Percentiles rank a stretch among this genome's conserved stretches.
These are phyloP conservation scores for Scaeva pyrastri DNA, from an alignment of 2,888 invertebrate genomes.

Conservation along the genomic window DNA sequence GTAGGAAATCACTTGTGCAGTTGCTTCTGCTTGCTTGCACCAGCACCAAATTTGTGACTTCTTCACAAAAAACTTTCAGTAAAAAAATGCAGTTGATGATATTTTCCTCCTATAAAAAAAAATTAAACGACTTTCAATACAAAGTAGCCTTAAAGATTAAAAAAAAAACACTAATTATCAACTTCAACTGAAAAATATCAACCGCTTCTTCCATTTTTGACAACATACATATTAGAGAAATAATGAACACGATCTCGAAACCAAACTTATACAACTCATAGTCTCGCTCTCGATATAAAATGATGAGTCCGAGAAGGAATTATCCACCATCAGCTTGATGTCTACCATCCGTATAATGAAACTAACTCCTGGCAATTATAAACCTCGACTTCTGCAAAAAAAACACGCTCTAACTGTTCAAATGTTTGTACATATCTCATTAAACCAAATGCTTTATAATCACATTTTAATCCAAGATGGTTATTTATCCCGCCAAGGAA, in stretches of 20 bases:
- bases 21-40: too few species aligned
- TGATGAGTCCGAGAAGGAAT: not conserved
- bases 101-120: too few species aligned
- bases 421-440: conserved; percentile 54
- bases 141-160: not conserved
- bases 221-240: not conserved
- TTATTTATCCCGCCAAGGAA: conserved; percentile 56
- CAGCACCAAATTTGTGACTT: too few species aligned
- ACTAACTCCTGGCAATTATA: conserved; percentile 52
- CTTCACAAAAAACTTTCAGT: too few species aligned
- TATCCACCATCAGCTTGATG: conserved; percentile 13
- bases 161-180: not conserved
- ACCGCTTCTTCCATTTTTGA: not conserved
- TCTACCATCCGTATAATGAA: conserved; percentile 11
- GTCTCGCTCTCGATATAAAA: not conserved
- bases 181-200: conserved; percentile 1
- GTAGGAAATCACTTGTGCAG: too few species aligned
- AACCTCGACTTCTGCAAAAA: conserved; percentile 12
- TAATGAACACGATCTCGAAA: not conserved
- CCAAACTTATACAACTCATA: not conserved
- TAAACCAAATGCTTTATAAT: conserved; percentile 58
- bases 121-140: too few species aligned
- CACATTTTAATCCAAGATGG: conserved; percentile 56
- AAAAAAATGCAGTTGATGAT: too few species aligned
- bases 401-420: conserved; percentile 58